These are phyloP conservation scores for Sisyra terminalis DNA, from an alignment of 2,888 invertebrate genomes.

Conservation along the genomic window DNA sequence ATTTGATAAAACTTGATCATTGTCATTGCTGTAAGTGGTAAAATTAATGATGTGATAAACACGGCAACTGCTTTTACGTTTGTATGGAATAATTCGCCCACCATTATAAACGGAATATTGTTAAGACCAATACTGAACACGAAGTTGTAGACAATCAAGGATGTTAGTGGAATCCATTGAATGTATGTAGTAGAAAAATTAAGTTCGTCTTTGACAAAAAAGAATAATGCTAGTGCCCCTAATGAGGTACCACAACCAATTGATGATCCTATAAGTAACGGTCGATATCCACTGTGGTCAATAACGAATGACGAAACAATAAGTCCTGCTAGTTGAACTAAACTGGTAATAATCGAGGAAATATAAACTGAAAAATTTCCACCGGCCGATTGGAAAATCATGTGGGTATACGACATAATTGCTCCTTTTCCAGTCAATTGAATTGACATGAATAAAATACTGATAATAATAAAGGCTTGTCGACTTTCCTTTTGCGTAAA, in stretches of 20 bases:
- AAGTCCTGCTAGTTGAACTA: conserved; percentile 19
- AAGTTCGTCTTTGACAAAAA: conserved; percentile 23
- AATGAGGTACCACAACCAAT: conserved; percentile 34
- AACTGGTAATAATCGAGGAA: conserved; percentile 23
- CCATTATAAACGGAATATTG: conserved; percentile 1
- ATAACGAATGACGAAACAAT: conserved; percentile 18
- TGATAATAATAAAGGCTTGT: not conserved
- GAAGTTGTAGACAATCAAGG: conserved; percentile 20
- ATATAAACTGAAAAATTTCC: conserved; percentile 11
- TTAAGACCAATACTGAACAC: not conserved
- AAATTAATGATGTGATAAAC: not conserved
- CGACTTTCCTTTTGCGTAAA: conserved; percentile 6
- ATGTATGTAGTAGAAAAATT: conserved; percentile 21
- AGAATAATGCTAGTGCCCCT: conserved; percentile 33
- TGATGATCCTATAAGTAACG: conserved; percentile 35
- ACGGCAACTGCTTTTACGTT: conserved; percentile 1
- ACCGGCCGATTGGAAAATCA: conserved; percentile 16
- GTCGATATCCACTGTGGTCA: conserved; percentile 34
- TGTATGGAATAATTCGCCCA: conserved; percentile 3
- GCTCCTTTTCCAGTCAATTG: conserved; percentile 3
- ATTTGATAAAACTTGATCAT: conserved; percentile 19
- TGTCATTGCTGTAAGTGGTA: conserved; percentile 4
- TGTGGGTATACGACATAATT: conserved; percentile 6
- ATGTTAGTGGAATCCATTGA: conserved; percentile 34
- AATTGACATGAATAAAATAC: not conserved